phyloP scores from a whole-genome alignment of 2,888 invertebrate species.

The Oligia strigilis region DNA sequence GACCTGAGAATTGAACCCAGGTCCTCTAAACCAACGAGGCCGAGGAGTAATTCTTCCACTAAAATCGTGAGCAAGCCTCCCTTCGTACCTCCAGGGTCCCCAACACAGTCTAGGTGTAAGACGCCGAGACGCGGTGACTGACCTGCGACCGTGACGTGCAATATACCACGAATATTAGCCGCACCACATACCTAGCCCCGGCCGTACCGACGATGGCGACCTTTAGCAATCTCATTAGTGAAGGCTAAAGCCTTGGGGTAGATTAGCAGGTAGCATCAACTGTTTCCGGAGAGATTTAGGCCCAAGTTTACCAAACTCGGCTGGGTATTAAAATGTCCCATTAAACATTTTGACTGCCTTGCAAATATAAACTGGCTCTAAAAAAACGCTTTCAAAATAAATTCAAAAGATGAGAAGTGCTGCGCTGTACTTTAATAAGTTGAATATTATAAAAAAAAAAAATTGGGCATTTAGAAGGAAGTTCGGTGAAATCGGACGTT shows the following conservation, averaged over 20 bases:
- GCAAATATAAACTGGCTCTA: not conserved
- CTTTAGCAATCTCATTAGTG: conserved; percentile 51
- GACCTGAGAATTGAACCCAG: not conserved
- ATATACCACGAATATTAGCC: conserved; percentile 63
- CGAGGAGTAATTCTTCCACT: not conserved
- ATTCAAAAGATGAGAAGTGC: not conserved
- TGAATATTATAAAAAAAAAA: not conserved
- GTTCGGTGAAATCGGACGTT: too few species aligned
- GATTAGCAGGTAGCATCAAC: conserved; percentile 27
- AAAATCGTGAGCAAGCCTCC: not conserved
- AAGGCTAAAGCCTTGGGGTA: conserved; percentile 2
- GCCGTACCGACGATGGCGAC: conserved; percentile 19
- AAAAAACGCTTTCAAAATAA: not conserved
- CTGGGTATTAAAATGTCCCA: not conserved
- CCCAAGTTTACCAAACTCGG: conserved; percentile 10
- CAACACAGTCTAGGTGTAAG: conserved; percentile 69
- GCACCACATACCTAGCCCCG: conserved; percentile 33
- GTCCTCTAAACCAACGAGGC: not conserved
- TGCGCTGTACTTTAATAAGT: not conserved
- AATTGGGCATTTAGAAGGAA: not conserved
- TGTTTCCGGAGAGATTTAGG: conserved; percentile 1
- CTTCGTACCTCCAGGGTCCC: conserved; percentile 54
- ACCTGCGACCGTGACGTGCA: conserved; percentile 72
- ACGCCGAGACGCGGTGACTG: conserved; percentile 76
- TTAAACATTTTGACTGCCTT: not conserved